These are phyloP conservation scores for Papilio polyxenes DNA, from an alignment of 1,140 invertebrate genomes.

Conservation along the genomic window DNA sequence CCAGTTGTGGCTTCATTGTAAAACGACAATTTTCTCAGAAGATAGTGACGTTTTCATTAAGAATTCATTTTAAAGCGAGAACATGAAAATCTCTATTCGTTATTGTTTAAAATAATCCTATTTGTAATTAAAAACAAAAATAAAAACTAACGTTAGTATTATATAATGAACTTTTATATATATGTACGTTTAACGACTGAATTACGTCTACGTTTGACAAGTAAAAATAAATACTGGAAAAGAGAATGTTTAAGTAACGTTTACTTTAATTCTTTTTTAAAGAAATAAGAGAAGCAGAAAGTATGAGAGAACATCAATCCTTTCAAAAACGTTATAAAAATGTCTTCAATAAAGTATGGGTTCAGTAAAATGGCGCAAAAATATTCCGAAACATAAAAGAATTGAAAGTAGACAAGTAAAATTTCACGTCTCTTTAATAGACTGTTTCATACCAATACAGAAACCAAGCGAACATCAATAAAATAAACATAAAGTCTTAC, in stretches of 20 bases:
- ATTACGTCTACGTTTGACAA: too few species aligned
- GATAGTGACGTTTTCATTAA: not conserved
- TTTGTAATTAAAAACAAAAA: not conserved
- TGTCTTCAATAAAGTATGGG: too few species aligned
- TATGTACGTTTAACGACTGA: too few species aligned
- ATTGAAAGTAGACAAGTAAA: not conserved
- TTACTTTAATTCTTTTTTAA: too few species aligned
- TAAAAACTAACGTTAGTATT: too few species aligned
- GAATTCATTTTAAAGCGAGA: not conserved
- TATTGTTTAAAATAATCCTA: not conserved
- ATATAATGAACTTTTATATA: too few species aligned
- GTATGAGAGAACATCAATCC: too few species aligned
- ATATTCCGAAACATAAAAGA: not conserved
- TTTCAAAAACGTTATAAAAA: too few species aligned
- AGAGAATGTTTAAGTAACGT: too few species aligned
- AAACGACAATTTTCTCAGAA: constrained; percentile 25
- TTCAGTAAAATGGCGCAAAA: not conserved
- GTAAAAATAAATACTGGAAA: too few species aligned
- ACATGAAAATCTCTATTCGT: not conserved
- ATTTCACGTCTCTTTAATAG: constrained; percentile 11
- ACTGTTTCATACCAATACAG: constrained; percentile 9
- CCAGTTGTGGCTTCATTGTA: constrained; percentile 33
- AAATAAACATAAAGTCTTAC: constrained; percentile 36
- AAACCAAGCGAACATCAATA: constrained; percentile 21
- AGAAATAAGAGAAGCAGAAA: too few species aligned